These are phyloP conservation scores for Caenorhabditis angaria DNA, from an alignment of 2,888 invertebrate genomes.

Conservation along the genomic window DNA sequence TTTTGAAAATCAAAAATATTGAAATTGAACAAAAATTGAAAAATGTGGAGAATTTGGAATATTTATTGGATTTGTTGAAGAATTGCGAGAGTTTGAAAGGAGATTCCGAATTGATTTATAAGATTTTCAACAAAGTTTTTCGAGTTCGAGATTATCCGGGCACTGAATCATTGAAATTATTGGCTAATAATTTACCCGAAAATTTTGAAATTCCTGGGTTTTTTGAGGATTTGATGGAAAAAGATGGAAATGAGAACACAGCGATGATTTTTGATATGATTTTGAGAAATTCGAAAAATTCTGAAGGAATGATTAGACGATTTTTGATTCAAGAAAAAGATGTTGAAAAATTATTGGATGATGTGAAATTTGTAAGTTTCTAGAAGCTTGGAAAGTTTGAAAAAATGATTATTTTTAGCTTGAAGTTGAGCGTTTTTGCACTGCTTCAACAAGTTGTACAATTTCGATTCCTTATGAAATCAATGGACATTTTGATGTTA, in stretches of 20 bases:
- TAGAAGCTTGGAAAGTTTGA: background rate
- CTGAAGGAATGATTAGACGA: background rate
- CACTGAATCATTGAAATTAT: background rate
- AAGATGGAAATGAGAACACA: background rate
- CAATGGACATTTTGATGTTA: background rate
- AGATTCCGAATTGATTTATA: background rate
- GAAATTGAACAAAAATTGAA: background rate
- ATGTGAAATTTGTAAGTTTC: constrained; percentile 2
- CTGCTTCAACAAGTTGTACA: background rate
- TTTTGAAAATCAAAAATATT: background rate
- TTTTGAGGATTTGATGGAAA: background rate
- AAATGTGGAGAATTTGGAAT: background rate
- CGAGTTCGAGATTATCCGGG: background rate
- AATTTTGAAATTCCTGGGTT: constrained; percentile 9
- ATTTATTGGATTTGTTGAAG: background rate
- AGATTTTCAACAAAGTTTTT: background rate
- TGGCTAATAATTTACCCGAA: background rate
- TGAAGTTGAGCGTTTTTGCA: background rate
- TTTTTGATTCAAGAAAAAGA: background rate
- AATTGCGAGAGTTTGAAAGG: constrained; percentile 1
- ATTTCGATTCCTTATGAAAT: background rate
- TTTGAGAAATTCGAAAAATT: background rate
- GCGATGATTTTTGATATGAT: background rate
- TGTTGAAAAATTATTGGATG: background rate
- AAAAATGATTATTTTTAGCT: background rate